These are phyloP conservation scores for Ashinkailepas kermadecensis DNA, from an alignment of 2,888 invertebrate species.

Conservation along the genomic window DNA sequence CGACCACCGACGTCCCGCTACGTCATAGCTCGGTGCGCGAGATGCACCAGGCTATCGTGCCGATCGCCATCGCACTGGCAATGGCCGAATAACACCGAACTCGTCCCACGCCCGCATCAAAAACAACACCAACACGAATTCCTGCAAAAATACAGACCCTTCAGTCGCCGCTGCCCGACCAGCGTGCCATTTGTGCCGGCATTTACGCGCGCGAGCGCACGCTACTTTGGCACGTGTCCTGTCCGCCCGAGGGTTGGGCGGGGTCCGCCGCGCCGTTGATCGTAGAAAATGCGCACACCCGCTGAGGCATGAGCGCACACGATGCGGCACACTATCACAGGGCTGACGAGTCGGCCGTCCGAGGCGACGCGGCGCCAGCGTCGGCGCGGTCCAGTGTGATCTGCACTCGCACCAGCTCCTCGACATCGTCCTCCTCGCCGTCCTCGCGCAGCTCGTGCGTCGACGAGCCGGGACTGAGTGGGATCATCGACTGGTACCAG, in stretches of 20 bases:
- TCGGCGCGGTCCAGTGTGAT: background rate
- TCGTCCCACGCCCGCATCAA: background rate
- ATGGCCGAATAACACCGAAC: background rate
- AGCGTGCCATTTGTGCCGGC: background rate
- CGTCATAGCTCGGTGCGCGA: background rate
- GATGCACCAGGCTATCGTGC: background rate
- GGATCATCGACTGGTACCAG: constrained; percentile 90
- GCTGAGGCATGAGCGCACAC: background rate
- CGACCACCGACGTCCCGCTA: background rate
- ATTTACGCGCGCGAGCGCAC: background rate
- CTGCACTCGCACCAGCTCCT: constrained; percentile 8
- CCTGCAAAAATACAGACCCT: constrained; percentile 11
- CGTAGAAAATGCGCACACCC: background rate
- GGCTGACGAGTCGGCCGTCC: background rate
- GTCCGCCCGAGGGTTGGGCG: background rate
- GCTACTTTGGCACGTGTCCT: background rate
- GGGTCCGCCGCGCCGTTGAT: background rate
- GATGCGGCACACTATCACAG: background rate
- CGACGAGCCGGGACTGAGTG: constrained; percentile 65
- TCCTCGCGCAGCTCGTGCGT: constrained; percentile 35
- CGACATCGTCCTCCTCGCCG: constrained; percentile 30
- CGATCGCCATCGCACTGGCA: background rate
- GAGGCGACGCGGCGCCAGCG: background rate
- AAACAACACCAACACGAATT: background rate
- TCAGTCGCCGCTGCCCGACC: background rate